Evolutionary conservation across 2,888 invertebrate species (phyloP), one percentile per base, ranked within the genome.

Genomic region (Drosophila picticornis): DNA sequence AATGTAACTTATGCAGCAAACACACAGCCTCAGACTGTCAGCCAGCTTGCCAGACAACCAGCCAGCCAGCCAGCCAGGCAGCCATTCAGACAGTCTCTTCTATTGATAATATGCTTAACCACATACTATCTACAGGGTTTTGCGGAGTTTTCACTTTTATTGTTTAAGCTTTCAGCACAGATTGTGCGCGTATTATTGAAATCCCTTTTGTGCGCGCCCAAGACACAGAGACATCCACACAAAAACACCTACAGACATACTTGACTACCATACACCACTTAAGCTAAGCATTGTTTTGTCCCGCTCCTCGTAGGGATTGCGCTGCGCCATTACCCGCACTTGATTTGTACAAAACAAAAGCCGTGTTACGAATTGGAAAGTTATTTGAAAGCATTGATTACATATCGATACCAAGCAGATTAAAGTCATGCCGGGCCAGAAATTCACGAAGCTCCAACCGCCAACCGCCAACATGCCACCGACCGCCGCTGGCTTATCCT

Each of bases 81-180:
- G 56, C 22, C 25, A 22, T 43, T 10, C 40, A 29, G 52, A 22
- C 40, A 25, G 34, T 48, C 46, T 36, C 60, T 53, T 62, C 51
- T 68, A 69, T 76, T 72, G 88, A 77, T 84, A 86, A 85, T 78
- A 85, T 90, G 55, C 77, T 75, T 86, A 81, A 72, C 76, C 80
- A 72, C 73, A 75, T 57, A 31, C 71, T 70, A 75, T 74, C 74
- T 59, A 56, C 29, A 60, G 75, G 83, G 57, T 80, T 81, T 84
- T 75, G 74, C 57, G 75, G 74, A 82, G 82, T 90, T 86, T 90
- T 90, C 90, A 85, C 85, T 80, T 86, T 90, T 86, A 86, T 86
- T 86, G 86, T 90, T 86, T 88, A 88, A 86, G 86, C 90, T 86
- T 88, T 90, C 88, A 85, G 80, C 90, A 88, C 75, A 80, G 90